Evolutionary conservation across 2,113 vertebrate species (phyloP), one percentile per base, ranked within the genome.

Genomic region (Lepus europaeus): DNA sequence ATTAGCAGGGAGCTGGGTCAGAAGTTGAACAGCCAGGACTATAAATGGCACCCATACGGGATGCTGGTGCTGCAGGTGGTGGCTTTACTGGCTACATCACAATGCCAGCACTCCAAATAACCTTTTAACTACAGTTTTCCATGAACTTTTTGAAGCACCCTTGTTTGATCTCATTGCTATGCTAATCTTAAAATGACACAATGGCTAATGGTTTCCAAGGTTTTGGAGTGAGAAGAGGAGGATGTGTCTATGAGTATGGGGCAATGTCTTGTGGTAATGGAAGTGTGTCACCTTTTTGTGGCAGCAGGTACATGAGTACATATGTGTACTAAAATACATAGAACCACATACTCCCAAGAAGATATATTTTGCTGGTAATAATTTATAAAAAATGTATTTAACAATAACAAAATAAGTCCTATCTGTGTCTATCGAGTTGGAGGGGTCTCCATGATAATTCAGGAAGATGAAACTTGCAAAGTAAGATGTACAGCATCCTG

Each of bases 341-440:
- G 25, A 78, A 51, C 45, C 45, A 10, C 27, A 56, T 7, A 25
- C 20, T 69, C 29, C 69, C 17, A 63, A 19, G 39, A 74, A 59
- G 17, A 23, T 29, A 51, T 61, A 13, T 68, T 61, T 59, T 86
- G 31, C 23, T 45, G 29, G 31, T n/a, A 39, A 82, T 51, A 51
- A 66, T 64, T 85, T 94, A 61, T 27, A 7, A 77, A 92, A 70
- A 90, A 51, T 10, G 76, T 36, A 13, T 80, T 72, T 82, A 81
- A 74, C 53, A 39, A 23, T 9, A 77, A 82, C 5, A 80, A 56
- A 53, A 45, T 27, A 27, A 89, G 22, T 79, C 66, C 29, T 68
- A 68, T 56, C 17, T 83, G 5, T 56, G 27, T 31, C 5, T n/a
- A 20, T 59, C 8, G 19, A 83, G 36, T 39, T 49, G 23, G 29